A percentile compares a stretch with the other conserved stretches of the same genome.
These are phyloP conservation scores for Lumbricus terrestris DNA, from an alignment of 2,888 invertebrate genomes.

Conservation along the genomic window DNA sequence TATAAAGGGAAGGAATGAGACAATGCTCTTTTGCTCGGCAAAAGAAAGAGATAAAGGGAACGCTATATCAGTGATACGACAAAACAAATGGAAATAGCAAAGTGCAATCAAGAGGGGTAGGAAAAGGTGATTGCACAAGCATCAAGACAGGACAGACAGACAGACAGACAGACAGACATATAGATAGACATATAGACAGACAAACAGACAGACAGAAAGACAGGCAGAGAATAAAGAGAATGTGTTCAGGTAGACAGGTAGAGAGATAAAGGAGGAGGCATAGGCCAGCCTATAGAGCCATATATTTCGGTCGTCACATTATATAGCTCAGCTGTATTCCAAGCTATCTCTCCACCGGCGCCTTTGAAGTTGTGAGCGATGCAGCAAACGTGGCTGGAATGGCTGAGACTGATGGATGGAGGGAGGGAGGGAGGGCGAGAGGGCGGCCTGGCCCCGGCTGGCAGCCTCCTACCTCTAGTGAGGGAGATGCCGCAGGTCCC, in stretches of 20 bases:
- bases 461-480: neutral
- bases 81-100: too few species aligned
- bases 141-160: neutral
- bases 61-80: too few species aligned
- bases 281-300: neutral
- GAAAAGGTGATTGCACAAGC: too few species aligned
- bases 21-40: too few species aligned
- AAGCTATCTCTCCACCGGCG: neutral
- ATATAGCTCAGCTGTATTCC: neutral
- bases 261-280: neutral
- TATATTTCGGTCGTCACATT: too few species aligned
- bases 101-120: too few species aligned
- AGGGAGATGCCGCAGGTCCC: neutral
- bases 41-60: too few species aligned
- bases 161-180: neutral
- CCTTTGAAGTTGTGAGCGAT: neutral
- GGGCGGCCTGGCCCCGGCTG: neutral
- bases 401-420: neutral
- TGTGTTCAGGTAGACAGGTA: neutral
- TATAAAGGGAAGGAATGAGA: neutral
- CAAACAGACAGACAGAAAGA: neutral
- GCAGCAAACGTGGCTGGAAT: neutral
- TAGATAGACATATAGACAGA: neutral
- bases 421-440: neutral
- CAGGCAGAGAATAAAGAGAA: neutral